phyloP scores from a whole-genome alignment of 2,888 invertebrate genomes.

The Dasysyrphus albostriatus region DNA sequence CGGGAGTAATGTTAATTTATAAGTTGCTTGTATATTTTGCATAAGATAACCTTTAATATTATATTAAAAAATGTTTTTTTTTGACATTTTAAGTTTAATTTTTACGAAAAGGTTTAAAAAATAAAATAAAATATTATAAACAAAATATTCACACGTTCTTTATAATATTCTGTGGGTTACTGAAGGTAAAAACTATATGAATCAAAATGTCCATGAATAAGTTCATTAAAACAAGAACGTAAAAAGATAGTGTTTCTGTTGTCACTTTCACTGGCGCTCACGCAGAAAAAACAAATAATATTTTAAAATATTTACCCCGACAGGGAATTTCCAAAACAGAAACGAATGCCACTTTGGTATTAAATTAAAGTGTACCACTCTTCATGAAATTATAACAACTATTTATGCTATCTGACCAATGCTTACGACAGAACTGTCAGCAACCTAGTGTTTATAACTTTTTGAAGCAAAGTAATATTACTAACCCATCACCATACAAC shows the following conservation, averaged over 20 bases:
- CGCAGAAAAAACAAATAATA: background rate
- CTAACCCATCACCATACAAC: conserved; percentile 1
- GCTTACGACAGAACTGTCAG: conserved; percentile 54
- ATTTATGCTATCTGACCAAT: conserved; percentile 54
- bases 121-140: too few species aligned
- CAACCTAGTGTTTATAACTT: conserved; percentile 40
- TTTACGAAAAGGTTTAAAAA: too few species aligned
- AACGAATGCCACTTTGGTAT: conserved; percentile 66
- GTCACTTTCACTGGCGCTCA: conserved; percentile 22
- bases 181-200: too few species aligned
- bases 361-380: conserved; percentile 40
- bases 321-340: conserved; percentile 73
- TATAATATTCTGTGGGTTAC: too few species aligned
- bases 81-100: too few species aligned
- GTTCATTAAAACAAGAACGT: background rate
- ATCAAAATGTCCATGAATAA: too few species aligned
- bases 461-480: conserved; percentile 25
- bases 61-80: too few species aligned
- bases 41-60: too few species aligned
- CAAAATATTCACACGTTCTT: too few species aligned
- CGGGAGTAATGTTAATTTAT: too few species aligned
- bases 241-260: background rate
- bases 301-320: conserved; percentile 55
- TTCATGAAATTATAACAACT: conserved; percentile 41
- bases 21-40: too few species aligned